These are phyloP conservation scores for Chloroclystis v-ata DNA, from an alignment of 2,888 invertebrate species.

Conservation along the genomic window DNA sequence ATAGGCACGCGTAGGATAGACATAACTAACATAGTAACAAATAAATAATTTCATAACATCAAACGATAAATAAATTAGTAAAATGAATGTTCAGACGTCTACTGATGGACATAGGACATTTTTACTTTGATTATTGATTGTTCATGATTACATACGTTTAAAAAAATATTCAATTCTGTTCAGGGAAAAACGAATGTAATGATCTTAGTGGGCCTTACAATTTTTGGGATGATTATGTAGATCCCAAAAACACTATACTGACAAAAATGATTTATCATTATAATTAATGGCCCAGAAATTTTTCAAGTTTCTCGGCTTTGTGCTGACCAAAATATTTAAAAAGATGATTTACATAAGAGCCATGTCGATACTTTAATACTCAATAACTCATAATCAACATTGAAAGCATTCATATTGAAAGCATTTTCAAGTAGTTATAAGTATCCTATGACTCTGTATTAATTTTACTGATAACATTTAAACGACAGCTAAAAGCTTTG, in stretches of 20 bases:
- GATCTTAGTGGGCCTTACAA: constrained; percentile 12
- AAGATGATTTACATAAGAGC: constrained; percentile 4
- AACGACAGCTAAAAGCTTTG: constrained; percentile 19
- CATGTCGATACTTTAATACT: neutral
- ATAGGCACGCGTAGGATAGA: neutral
- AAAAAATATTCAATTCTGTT: too few species aligned
- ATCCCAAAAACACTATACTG: constrained; percentile 24
- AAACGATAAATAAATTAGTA: too few species aligned
- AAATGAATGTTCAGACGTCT: too few species aligned
- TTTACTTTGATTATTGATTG: too few species aligned
- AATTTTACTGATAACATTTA: constrained; percentile 18
- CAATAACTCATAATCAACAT: neutral
- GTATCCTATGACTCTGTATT: constrained; percentile 9
- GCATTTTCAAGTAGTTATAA: neutral
- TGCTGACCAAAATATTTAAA: constrained; percentile 18
- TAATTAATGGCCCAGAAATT: constrained; percentile 37
- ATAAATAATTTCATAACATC: too few species aligned
- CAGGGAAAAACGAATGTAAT: neutral
- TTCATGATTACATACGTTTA: too few species aligned
- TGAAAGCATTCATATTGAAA: neutral
- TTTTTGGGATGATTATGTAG: constrained; percentile 27
- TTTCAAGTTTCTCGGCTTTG: constrained; percentile 21
- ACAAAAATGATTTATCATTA: constrained; percentile 39
- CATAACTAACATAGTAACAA: too few species aligned
- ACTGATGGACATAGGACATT: too few species aligned